Percentiles rank a stretch among this genome's conserved stretches.
Evolutionary conservation across 2,797 vertebrate genomes (phyloP).

Genomic region (Channallabes apus): DNA sequence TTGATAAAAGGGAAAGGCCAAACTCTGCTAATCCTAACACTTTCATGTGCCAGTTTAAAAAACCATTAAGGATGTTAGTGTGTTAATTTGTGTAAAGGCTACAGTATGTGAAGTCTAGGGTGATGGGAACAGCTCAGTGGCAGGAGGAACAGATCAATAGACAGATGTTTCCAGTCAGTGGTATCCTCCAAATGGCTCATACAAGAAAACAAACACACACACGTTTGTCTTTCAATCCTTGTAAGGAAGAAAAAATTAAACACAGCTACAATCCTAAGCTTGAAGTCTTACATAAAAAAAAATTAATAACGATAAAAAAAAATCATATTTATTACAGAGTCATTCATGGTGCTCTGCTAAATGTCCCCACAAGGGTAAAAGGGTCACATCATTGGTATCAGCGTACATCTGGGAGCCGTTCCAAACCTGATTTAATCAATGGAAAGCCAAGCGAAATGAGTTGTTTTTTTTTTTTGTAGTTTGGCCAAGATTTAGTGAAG

Average conservation of each 20-base stretch:
- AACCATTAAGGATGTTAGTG: conserved; percentile 15
- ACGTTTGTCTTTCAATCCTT: not conserved
- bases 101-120: conserved; percentile 27
- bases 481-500: too few species aligned
- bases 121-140: conserved; percentile 39
- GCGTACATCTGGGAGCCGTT: too few species aligned
- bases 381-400: too few species aligned
- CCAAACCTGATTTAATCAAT: too few species aligned
- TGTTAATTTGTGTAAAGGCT: conserved; percentile 30
- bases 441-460: too few species aligned
- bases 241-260: not conserved
- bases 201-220: not conserved
- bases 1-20: conserved; percentile 17
- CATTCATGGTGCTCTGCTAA: not conserved
- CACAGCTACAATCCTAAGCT: not conserved
- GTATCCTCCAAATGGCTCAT: conserved; percentile 9
- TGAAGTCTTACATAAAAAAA: not conserved
- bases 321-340: not conserved
- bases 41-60: conserved; percentile 21
- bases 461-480: too few species aligned
- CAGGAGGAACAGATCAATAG: conserved; percentile 39
- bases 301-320: not conserved
- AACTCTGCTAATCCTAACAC: not conserved
- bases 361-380: not conserved
- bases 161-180: conserved; percentile 50